Evolutionary conservation across 2,888 invertebrate genomes (phyloP), one percentile per base, ranked within the genome.

Genomic region (Aleiodes leptofemur): DNA sequence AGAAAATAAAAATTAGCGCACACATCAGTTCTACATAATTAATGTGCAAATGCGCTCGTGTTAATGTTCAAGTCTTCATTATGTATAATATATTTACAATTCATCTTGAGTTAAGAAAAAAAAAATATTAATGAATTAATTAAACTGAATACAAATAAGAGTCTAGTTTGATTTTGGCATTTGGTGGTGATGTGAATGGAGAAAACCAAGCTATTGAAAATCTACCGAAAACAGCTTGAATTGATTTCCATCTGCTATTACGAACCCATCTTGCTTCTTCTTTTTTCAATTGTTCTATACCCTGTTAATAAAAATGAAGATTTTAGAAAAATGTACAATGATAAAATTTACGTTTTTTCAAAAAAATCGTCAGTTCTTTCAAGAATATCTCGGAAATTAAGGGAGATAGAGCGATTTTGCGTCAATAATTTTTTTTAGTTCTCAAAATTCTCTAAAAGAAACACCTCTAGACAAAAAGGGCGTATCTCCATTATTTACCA

Each of bases 271-370:
- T 92, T 0, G 97, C 96, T 89, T 97, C 96, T 86, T 99, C 98
- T 86, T 97, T 97, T 90, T 98, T 98, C 85, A 99, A 90, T 90
- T 97, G 97, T 88, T 99, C 99, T 82, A 99, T 99, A 56, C 98
- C 98, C 97, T 97, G 90, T 72, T 71, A 11, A 23, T 34, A 48
- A 56, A 11, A 71, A 57, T 73, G 23, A 59, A 31, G 48, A 61
- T 57, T 71, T 31, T 1, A 34, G 23, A 56, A 9, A 53, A 31
- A 23, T 16, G 48, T 4, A 23, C 23, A 23, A 23, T 23, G 1
- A 23, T 23, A 2, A 23, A 23, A 23, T 1, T 23, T 23, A 23
- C 23, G 23, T 23, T 23, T 23, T 23, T 23, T 23, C 23, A 23
- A 2, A 23, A 23, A 23, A 23, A 23, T 23, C 23, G 23, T 23